Conservation (phyloP, 2,888 invertebrate species). For the Oxyteleia sp. region DNA sequence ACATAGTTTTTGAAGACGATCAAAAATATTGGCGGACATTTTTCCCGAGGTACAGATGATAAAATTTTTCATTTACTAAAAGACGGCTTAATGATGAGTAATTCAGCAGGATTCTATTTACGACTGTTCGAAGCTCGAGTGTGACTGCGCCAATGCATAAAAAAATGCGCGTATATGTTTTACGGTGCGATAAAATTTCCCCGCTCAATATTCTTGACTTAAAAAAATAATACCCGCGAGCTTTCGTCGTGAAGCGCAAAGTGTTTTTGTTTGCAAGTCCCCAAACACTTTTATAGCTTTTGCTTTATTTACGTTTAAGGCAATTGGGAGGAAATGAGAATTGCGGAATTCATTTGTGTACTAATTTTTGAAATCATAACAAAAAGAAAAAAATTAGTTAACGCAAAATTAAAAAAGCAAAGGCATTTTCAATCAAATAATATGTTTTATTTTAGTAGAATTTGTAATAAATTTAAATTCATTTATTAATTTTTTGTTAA, state of each 20-base stretch:
- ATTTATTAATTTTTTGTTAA: no score
- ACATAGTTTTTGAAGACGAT: no score
- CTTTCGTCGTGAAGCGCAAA: slow-evolving; percentile 1
- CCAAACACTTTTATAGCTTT: neutral
- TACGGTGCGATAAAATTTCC: slow-evolving; percentile 29
- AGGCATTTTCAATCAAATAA: no score
- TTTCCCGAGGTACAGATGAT: no score
- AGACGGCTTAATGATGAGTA: slow-evolving; percentile 49
- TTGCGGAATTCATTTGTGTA: no score
- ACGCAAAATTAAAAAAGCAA: no score
- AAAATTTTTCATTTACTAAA: slow-evolving; percentile 55
- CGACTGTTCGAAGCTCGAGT: slow-evolving; percentile 36
- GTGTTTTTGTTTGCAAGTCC: slow-evolving; percentile 5
- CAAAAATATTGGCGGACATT: no score
- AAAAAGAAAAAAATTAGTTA: no score
- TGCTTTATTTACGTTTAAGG: neutral
- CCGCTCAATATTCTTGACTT: slow-evolving; percentile 30
- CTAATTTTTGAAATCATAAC: no score
- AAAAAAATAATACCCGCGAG: slow-evolving; percentile 33
- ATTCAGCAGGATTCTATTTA: slow-evolving; percentile 58
- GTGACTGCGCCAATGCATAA: slow-evolving; percentile 40
- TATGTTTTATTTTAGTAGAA: no score
- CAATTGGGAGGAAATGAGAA: neutral
- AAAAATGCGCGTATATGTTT: slow-evolving; percentile 33
- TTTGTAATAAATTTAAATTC: no score